A percentile compares a stretch with the other conserved stretches of the same genome.
phyloP scores from a whole-genome alignment of 2,113 vertebrate species.

The Hippocampus comes region DNA sequence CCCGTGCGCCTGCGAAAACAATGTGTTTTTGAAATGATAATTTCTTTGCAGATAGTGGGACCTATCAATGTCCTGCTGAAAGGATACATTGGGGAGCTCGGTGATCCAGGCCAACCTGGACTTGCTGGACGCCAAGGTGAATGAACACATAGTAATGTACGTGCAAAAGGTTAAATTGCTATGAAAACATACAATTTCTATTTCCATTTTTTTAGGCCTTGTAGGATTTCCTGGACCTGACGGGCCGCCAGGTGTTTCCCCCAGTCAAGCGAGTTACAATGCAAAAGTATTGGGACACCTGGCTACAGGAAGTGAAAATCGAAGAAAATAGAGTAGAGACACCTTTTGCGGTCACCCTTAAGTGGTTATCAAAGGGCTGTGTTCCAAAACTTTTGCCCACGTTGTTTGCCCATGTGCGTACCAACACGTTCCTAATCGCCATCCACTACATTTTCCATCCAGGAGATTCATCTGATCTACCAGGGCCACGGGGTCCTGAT shows the following conservation, averaged over 20 bases:
- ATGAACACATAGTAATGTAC: not conserved
- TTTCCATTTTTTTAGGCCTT: conserved; percentile 27
- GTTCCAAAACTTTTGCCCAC: conserved; percentile 1
- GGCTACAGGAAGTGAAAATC: not conserved
- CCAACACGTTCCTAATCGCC: not conserved
- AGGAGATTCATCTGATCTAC: conserved; percentile 20
- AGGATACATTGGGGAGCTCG: conserved; percentile 49
- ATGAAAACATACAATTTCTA: not conserved
- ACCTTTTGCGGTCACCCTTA: not conserved
- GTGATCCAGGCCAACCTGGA: conserved; percentile 45
- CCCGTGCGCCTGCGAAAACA: not conserved
- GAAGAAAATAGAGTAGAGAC: not conserved
- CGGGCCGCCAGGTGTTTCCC: conserved; percentile 50
- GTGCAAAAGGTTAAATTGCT: not conserved
- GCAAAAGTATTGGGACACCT: not conserved
- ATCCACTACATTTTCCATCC: conserved; percentile 4
- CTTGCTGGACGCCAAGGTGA: conserved; percentile 43
- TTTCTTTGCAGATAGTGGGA: conserved; percentile 29
- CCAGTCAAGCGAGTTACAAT: not conserved
- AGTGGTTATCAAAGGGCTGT: not conserved
- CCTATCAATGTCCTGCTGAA: conserved; percentile 24
- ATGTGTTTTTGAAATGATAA: not conserved
- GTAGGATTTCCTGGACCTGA: conserved; percentile 42
- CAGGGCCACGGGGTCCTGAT: conserved; percentile 71
- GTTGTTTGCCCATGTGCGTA: not conserved